Percentiles rank a stretch among this genome's conserved stretches.
These are phyloP conservation scores for Opisthocomus hoazin DNA, from an alignment of 2,113 vertebrate species.

Conservation along the genomic window DNA sequence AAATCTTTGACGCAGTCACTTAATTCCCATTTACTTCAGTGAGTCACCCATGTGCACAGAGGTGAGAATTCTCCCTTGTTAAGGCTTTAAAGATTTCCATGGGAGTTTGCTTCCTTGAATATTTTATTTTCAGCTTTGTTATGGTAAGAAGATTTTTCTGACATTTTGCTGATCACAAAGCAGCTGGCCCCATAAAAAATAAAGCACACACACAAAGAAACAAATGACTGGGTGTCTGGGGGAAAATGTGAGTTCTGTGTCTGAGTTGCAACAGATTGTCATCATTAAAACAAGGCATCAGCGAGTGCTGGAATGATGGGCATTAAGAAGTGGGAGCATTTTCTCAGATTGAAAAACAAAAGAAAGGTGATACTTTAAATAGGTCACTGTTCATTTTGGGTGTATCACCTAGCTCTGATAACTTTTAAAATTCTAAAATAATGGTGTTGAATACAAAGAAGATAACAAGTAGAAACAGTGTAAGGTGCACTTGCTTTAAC, in stretches of 20 bases:
- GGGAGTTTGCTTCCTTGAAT: slow-evolving; percentile 65
- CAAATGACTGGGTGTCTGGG: slow-evolving; percentile 49
- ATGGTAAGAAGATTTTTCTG: slow-evolving; percentile 63
- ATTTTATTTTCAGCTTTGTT: slow-evolving; percentile 66
- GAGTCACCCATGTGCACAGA: slow-evolving; percentile 33
- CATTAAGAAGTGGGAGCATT: background rate
- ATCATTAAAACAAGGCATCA: slow-evolving; percentile 45
- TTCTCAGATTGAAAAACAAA: slow-evolving; percentile 3
- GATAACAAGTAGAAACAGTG: background rate
- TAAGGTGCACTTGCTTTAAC: background rate
- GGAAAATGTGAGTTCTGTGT: slow-evolving; percentile 49
- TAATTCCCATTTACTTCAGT: slow-evolving; percentile 36
- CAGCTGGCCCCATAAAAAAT: slow-evolving; percentile 69
- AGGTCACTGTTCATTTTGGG: background rate
- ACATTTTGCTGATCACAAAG: slow-evolving; percentile 68
- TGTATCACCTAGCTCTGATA: background rate
- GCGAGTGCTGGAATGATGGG: slow-evolving; percentile 7
- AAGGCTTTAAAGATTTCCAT: slow-evolving; percentile 52
- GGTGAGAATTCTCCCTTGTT: slow-evolving; percentile 54
- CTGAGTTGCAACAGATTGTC: slow-evolving; percentile 47
- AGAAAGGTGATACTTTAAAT: slow-evolving; percentile 41
- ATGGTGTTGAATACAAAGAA: background rate
- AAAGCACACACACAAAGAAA: slow-evolving; percentile 51
- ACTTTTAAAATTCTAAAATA: background rate
- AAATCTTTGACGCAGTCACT: slow-evolving; percentile 23